Evolutionary conservation across 2,113 vertebrate genomes (phyloP), one percentile per base, ranked within the genome.

Genomic region (Amblyopsis rosae): DNA sequence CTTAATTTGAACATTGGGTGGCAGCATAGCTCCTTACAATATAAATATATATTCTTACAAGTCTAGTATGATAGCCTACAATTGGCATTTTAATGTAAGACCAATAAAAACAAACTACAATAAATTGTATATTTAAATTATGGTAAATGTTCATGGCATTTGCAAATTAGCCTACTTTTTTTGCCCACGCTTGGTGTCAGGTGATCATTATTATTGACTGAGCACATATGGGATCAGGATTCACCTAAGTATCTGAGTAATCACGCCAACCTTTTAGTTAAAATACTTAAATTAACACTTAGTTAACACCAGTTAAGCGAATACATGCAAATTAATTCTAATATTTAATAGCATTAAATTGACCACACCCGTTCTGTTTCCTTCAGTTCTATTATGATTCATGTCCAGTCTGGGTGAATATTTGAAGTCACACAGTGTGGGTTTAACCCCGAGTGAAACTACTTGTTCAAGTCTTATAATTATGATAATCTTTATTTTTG

Each of bases 1-100:
- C 32, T 60, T 1, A 13, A 12, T 7, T 65, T 62, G 61, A 68
- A 47, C 89, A 85, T 77, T 63, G 62, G 86, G 59, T 89, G 88
- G 82, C 83, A 89, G 82, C 79, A 88, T 6, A 78, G 72, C 61
- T 77, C 74, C 4, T 67, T 56, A n/a, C 13, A 12, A 59, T 32
- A 59, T 59, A 59, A 59, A 35, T 41, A 59, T 32, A 12, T 41
- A 6, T 41, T 5, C 35, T 6, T 41, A 41, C 5, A 41, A 41
- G 35, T 41, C 35, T 41, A 41, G 5, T 41, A 41, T 41, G 5
- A 6, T 1, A 41, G 6, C 26, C 26, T 41, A 41, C 35, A 41
- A 41, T 41, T 41, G 1, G 26, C 2, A 26, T 41, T 41, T 41
- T 41, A 41, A 5, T 41, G 7, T 41, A 41, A 41, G 35, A 41